phyloP scores from a whole-genome alignment of 2,797 vertebrate species.

The Pseudocheirus occidentalis region DNA sequence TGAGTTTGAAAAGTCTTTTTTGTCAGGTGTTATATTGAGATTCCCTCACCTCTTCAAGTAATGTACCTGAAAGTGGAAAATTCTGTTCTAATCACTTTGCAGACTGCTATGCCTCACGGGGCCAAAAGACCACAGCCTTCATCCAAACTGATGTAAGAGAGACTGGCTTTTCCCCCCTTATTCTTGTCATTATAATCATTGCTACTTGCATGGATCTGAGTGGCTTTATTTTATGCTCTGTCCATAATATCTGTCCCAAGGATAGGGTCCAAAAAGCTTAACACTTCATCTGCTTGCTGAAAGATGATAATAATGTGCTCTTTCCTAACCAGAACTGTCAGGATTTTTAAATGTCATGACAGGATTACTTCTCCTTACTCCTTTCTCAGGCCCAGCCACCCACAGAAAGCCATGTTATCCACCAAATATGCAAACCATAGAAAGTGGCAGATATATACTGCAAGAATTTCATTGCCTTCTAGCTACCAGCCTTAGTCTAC shows the following conservation, averaged over 20 bases:
- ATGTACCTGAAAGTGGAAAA: slow-evolving; percentile 66
- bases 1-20: slow-evolving; percentile 71
- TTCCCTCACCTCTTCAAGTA: slow-evolving; percentile 76
- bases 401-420: slow-evolving; percentile 44
- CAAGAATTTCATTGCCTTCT: background rate
- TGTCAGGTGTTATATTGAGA: slow-evolving; percentile 74
- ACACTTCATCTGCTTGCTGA: slow-evolving; percentile 38
- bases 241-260: slow-evolving; percentile 61
- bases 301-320: slow-evolving; percentile 61
- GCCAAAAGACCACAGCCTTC: slow-evolving; percentile 71
- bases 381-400: slow-evolving; percentile 66
- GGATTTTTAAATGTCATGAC: slow-evolving; percentile 60
- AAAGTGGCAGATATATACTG: background rate
- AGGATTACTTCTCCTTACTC: slow-evolving; percentile 28
- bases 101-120: slow-evolving; percentile 49
- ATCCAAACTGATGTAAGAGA: slow-evolving; percentile 66
- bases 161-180: slow-evolving; percentile 67
- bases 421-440: slow-evolving; percentile 4
- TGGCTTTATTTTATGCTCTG: slow-evolving; percentile 73
- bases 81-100: slow-evolving; percentile 68
- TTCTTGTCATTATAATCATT: slow-evolving; percentile 67
- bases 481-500: background rate
- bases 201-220: slow-evolving; percentile 68
- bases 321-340: slow-evolving; percentile 33
- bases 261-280: slow-evolving; percentile 59